A percentile compares a stretch with the other conserved stretches of the same genome.
These are phyloP conservation scores for Plagodis dolabraria DNA, from an alignment of 2,888 invertebrate genomes.

Conservation along the genomic window DNA sequence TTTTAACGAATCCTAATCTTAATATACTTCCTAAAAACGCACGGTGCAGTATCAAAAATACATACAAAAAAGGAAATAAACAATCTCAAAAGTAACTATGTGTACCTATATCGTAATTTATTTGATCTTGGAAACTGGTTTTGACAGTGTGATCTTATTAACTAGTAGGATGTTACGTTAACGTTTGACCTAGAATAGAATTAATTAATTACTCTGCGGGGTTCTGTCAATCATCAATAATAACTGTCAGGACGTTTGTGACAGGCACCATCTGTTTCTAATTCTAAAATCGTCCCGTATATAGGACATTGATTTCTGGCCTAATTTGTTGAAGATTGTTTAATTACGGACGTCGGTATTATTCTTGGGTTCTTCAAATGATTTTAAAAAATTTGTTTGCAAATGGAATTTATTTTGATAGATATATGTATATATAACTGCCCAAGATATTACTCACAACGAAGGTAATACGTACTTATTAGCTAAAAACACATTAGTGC, in stretches of 20 bases:
- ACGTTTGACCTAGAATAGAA: conserved; percentile 13
- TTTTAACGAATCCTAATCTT: no score
- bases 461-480: neutral
- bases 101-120: no score
- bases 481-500: neutral
- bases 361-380: neutral
- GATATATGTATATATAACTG: no score
- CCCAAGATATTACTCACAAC: no score
- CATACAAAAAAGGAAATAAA: no score
- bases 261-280: conserved; percentile 20
- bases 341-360: neutral
- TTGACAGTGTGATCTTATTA: no score
- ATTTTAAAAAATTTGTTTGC: no score
- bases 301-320: conserved; percentile 2
- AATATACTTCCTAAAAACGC: no score
- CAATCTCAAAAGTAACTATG: no score
- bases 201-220: conserved; percentile 14
- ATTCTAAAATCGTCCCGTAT: conserved; percentile 15
- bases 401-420: no score
- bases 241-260: conserved; percentile 30
- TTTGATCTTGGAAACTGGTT: no score
- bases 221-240: conserved; percentile 24
- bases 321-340: neutral
- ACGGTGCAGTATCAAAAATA: no score
- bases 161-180: neutral